These are phyloP conservation scores for Steatornis caripensis DNA, from an alignment of 2,113 vertebrate species.

Conservation along the genomic window DNA sequence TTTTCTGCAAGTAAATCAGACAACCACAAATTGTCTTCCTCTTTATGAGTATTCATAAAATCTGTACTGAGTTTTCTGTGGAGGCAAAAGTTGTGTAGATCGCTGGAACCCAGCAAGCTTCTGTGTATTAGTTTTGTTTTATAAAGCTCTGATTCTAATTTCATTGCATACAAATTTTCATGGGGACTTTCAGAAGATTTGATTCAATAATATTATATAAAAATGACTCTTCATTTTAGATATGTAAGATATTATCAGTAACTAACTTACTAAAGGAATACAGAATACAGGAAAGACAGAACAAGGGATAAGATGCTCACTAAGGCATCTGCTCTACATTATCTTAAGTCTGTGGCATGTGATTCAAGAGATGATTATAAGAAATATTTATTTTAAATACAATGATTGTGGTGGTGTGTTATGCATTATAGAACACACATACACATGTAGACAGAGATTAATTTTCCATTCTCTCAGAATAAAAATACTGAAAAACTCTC, in stretches of 20 bases:
- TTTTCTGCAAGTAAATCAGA: not conserved
- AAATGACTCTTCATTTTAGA: not conserved
- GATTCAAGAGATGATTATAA: not conserved
- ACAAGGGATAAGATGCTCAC: not conserved
- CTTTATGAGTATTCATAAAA: not conserved
- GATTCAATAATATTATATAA: not conserved
- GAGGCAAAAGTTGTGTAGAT: not conserved
- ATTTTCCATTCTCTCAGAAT: not conserved
- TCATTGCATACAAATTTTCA: not conserved
- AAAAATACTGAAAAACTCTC: not conserved
- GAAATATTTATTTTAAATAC: not conserved
- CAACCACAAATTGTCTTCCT: not conserved
- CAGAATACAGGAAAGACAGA: not conserved
- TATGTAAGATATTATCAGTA: not conserved
- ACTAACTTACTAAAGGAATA: not conserved
- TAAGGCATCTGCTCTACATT: fast-evolving
- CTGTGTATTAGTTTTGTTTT: not conserved
- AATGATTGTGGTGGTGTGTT: not conserved
- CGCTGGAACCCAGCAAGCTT: not conserved
- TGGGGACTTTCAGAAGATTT: not conserved
- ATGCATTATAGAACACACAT: not conserved
- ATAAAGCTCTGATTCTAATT: not conserved
- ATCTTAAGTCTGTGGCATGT: not conserved
- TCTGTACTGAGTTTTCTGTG: not conserved
- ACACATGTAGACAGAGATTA: not conserved